These are phyloP conservation scores for Callimorpha dominula DNA, from an alignment of 2,888 invertebrate species.

Conservation along the genomic window DNA sequence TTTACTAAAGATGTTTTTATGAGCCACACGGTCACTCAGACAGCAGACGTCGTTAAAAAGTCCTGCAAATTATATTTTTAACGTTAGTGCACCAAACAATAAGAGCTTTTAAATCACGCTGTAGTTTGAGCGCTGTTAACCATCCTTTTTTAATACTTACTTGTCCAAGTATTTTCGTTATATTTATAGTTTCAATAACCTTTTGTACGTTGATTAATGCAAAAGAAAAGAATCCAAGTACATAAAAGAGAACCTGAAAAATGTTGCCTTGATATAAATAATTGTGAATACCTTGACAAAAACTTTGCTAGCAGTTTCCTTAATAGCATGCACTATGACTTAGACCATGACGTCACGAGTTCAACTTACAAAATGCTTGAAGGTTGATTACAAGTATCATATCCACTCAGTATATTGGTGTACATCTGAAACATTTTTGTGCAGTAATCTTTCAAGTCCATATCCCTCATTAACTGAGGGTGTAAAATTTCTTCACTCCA, in stretches of 20 bases:
- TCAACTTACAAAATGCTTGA: slow-evolving; percentile 27
- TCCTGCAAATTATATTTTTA: background rate
- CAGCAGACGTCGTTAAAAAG: background rate
- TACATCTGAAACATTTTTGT: slow-evolving; percentile 19
- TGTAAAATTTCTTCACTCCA: slow-evolving; percentile 31
- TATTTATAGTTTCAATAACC: slow-evolving; percentile 9
- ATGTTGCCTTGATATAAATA: background rate
- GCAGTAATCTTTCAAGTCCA: background rate
- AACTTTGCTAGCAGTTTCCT: too few relatives aligned
- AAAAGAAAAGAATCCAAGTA: background rate
- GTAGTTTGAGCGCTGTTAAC: too few relatives aligned
- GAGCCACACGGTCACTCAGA: slow-evolving; percentile 7
- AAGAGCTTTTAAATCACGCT: background rate
- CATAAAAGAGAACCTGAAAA: slow-evolving; percentile 7
- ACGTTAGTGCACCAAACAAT: background rate
- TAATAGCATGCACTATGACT: too few relatives aligned
- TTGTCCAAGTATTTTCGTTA: background rate
- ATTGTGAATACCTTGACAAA: background rate
- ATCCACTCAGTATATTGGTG: slow-evolving; percentile 22
- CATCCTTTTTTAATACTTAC: background rate
- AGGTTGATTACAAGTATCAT: slow-evolving; percentile 16
- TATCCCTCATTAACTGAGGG: background rate
- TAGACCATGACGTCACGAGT: too few relatives aligned
- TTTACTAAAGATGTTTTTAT: slow-evolving; percentile 12
- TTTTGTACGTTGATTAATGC: slow-evolving; percentile 4